These are phyloP conservation scores for Magallana gigas DNA, from an alignment of 1,140 invertebrate genomes.

Conservation along the genomic window DNA sequence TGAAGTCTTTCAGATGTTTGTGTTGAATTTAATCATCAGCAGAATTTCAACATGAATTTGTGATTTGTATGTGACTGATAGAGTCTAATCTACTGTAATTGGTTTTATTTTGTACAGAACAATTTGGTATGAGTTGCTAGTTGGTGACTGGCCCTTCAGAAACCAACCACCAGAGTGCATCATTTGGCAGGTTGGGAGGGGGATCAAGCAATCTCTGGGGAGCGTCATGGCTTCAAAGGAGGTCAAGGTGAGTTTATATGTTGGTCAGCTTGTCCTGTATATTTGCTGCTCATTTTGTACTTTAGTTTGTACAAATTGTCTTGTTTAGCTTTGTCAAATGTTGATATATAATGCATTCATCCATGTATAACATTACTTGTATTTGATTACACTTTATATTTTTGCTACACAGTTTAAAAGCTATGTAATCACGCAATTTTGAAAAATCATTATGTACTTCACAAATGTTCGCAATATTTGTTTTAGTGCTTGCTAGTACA, in stretches of 20 bases:
- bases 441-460: neutral
- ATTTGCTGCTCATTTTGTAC: neutral
- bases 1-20: neutral
- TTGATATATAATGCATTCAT: slow-evolving; percentile 4
- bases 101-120: slow-evolving; percentile 84
- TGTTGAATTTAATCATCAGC: neutral
- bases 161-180: slow-evolving; percentile 94
- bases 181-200: slow-evolving; percentile 98
- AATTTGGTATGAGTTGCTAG: slow-evolving; percentile 98
- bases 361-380: neutral
- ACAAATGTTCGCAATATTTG: neutral
- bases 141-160: slow-evolving; percentile 97
- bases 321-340: slow-evolving; percentile 21
- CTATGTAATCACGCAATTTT: neutral
- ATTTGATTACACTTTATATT: neutral
- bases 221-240: slow-evolving; percentile 96
- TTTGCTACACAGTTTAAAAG: neutral
- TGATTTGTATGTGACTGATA: neutral
- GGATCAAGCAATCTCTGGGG: slow-evolving; percentile 96
- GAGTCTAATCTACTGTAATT: neutral
- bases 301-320: neutral
- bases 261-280: neutral
- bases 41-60: neutral
- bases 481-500: neutral
- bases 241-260: slow-evolving; percentile 88